Evolutionary conservation across 2,888 invertebrate genomes (phyloP), one percentile per base, ranked within the genome.

Genomic region (Mayetiola destructor): DNA sequence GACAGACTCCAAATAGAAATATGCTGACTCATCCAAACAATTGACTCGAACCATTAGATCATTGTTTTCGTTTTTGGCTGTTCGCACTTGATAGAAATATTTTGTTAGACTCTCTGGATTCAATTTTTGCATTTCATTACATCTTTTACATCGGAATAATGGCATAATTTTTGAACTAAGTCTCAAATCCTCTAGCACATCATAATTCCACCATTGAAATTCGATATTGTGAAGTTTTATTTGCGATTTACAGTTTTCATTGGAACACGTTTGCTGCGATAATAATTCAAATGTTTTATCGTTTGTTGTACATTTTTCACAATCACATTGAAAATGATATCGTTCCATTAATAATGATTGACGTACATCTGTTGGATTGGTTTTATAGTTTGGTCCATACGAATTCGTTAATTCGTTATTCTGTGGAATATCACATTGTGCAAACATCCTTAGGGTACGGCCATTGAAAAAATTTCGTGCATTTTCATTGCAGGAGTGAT

Each of bases 401-500:
- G 90, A 90, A 71, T 92, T 92, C 62, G 78, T 79, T 60, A 95
- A 78, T 73, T 93, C 88, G 12, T 78, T 78, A 4, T 84, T 84
- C 27, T 73, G 64, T 1, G 69, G 61, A 35, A 93, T 76, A 64
- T 82, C 77, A 59, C 77, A 77, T 0, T 77, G 71, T 9, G 88
- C 82, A 64, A 82, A 80, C 2, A 90, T 83, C 60, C 86, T 77
- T 21, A 91, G 16, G 27, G 75, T 14, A 76, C 75, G 59, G 80
- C 77, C 56, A 83, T 82, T 68, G 69, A 86, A 90, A 64, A 85
- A 81, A 64, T 82, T 82, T 56, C 82, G 80, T 59, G 92, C 84
- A 64, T 85, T 85, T 6, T 90, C 85, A 61, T 85, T 82, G 68
- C 95, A 95, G 0, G 91, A 86, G 73, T 96, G 95, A 70, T 95